These are phyloP conservation scores for Bradypodion ventrale DNA, from an alignment of 2,797 vertebrate species.

Conservation along the genomic window DNA sequence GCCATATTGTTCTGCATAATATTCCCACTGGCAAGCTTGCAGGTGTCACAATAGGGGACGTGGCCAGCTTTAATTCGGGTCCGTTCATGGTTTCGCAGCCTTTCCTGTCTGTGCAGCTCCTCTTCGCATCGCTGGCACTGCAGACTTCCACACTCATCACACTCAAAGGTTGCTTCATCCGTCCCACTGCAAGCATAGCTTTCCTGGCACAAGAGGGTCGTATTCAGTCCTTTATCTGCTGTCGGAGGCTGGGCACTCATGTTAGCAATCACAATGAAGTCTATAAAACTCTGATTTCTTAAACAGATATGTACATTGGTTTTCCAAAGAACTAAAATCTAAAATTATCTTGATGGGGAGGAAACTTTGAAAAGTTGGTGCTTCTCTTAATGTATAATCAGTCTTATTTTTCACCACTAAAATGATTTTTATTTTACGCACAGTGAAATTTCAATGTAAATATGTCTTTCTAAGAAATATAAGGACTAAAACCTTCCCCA, in stretches of 20 bases:
- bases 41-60: conserved; percentile 91
- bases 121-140: conserved; percentile 93
- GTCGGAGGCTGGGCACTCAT: conserved; percentile 87
- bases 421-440: conserved; percentile 41
- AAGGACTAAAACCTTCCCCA: conserved; percentile 7
- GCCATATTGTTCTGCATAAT: conserved; percentile 68
- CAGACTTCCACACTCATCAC: conserved; percentile 94
- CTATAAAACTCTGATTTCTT: conserved; percentile 20
- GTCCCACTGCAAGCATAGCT: conserved; percentile 95
- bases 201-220: conserved; percentile 89
- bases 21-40: conserved; percentile 85
- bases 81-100: conserved; percentile 91
- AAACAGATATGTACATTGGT: background rate
- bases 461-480: conserved; percentile 34
- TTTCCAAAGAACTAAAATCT: conserved; percentile 32
- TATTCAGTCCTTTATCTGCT: conserved; percentile 82
- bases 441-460: conserved; percentile 44
- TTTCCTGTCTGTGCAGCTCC: conserved; percentile 91
- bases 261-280: conserved; percentile 21
- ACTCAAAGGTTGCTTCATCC: conserved; percentile 91
- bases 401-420: conserved; percentile 2
- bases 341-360: conserved; percentile 21
- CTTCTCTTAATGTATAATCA: conserved; percentile 41
- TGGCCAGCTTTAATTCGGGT: conserved; percentile 87
- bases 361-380: background rate